Evolutionary conservation across 1,140 invertebrate genomes (phyloP), one percentile per base, ranked within the genome.

Genomic region (Drosophila mayri): DNA sequence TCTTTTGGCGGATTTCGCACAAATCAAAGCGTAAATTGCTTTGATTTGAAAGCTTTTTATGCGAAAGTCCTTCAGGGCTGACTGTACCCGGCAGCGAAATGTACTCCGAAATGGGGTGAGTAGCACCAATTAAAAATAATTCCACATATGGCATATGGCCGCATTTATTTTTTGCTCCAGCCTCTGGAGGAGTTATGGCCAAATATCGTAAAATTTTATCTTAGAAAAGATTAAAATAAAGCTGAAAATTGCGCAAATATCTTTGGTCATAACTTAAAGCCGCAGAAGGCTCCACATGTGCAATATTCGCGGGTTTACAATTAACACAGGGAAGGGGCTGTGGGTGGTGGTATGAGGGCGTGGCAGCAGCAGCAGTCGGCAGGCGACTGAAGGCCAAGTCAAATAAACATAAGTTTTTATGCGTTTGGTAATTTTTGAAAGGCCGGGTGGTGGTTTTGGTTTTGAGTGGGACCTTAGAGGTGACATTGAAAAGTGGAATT

Each of bases 401-500:
- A 90, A 90, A 90, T 90, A 90, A 90, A 90, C 85, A 90, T 90
- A 90, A 90, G 85, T 90, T 90, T 90, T 90, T 90, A 90, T 90
- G 85, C 67, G 86, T 79, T 90, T 77, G 78, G 52, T 67, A 81
- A 71, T 75, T 75, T 81, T 60, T 54, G 72, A 41, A 64, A 43
- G 43, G 46, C 70, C 59, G 46, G 59, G 72, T 55, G 58, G 81
- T 68, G 78, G 72, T 59, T 78, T 68, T 10, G 61, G 44, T 32
- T 59, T 49, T 11, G 59, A 49, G 40, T 72, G 37, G 49, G 4
- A 10, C 4, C 6, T 14, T 61, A 72, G 76, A 47, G 76, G 67
- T 79, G 81, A 4, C 9, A n/a, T 3, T 63, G 62, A 64, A 67
- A 16, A 11, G 2, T 28, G 1, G 1, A 25, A 16, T n/a, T 22